These are phyloP conservation scores for Harpagifer antarcticus DNA, from an alignment of 2,797 vertebrate genomes.

Conservation along the genomic window DNA sequence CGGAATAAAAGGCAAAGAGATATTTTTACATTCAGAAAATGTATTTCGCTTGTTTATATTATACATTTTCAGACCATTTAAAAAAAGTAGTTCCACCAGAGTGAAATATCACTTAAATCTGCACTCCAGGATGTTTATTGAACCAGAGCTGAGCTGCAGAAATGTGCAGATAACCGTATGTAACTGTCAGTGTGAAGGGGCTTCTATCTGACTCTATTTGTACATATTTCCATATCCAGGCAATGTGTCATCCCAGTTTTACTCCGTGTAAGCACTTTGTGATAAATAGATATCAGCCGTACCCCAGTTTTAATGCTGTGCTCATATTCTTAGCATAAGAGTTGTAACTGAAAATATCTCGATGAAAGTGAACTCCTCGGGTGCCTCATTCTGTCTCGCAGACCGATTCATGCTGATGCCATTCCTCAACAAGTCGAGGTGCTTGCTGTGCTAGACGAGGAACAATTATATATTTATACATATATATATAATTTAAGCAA, in stretches of 20 bases:
- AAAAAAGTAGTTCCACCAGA: slow-evolving; percentile 4
- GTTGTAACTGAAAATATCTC: slow-evolving; percentile 11
- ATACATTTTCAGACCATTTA: background rate
- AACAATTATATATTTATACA: slow-evolving; percentile 24
- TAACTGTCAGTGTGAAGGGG: slow-evolving; percentile 24
- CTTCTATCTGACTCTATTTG: slow-evolving; percentile 25
- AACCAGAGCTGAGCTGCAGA: slow-evolving; percentile 31
- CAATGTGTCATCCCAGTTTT: slow-evolving; percentile 9
- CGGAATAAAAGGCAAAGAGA: background rate
- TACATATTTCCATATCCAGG: slow-evolving; percentile 8
- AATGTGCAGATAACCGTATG: slow-evolving; percentile 30
- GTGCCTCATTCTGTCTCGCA: slow-evolving; percentile 24
- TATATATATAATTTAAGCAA: background rate
- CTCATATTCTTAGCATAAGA: background rate
- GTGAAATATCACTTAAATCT: slow-evolving; percentile 37
- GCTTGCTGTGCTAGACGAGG: slow-evolving; percentile 5
- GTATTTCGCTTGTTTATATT: background rate
- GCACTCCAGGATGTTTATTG: slow-evolving; percentile 25
- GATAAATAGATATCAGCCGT: slow-evolving; percentile 1
- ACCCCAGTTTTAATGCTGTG: background rate
- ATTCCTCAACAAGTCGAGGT: slow-evolving; percentile 8
- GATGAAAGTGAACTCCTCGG: background rate
- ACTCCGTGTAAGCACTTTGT: slow-evolving; percentile 1
- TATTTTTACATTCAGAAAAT: slow-evolving; percentile 6
- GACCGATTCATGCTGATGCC: slow-evolving; percentile 20